Conservation (phyloP, 2,113 vertebrate species). For the Melozone crissalis region DNA sequence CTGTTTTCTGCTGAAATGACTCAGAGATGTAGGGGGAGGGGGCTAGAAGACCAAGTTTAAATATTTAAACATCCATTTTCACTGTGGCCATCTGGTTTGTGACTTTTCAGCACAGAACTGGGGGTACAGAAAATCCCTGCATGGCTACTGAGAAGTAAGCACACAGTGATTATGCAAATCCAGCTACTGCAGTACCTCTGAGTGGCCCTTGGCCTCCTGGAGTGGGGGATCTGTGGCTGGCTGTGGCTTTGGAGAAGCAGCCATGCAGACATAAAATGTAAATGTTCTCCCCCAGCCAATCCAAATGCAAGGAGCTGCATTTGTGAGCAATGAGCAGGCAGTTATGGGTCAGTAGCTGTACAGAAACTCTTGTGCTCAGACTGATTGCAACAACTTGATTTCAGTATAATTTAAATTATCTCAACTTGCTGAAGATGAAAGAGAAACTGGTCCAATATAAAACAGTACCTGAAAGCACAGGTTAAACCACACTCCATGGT, state of each 20-base stretch:
- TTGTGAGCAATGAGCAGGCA: slow-evolving; percentile 4
- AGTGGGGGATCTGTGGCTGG: neutral
- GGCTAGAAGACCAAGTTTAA: neutral
- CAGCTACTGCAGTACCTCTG: neutral
- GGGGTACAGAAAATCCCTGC: neutral
- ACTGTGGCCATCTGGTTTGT: neutral
- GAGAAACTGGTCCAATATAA: neutral
- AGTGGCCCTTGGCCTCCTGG: neutral
- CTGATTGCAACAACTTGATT: neutral
- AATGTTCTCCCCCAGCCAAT: neutral
- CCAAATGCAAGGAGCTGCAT: neutral
- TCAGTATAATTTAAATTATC: slow-evolving; percentile 1
- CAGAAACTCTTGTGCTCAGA: neutral
- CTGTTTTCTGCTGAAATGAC: neutral
- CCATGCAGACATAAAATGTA: neutral
- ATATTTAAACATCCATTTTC: neutral
- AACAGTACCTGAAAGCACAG: neutral
- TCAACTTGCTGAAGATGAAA: slow-evolving; percentile 15
- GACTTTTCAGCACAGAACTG: neutral
- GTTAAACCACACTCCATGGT: slow-evolving; percentile 10
- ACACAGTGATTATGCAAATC: neutral
- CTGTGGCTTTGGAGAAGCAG: neutral
- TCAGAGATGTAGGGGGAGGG: neutral
- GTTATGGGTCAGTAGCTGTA: slow-evolving; percentile 19
- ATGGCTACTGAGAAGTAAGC: neutral